These are phyloP conservation scores for Bathynomus jamesi DNA, from an alignment of 1,140 invertebrate species.

Conservation along the genomic window DNA sequence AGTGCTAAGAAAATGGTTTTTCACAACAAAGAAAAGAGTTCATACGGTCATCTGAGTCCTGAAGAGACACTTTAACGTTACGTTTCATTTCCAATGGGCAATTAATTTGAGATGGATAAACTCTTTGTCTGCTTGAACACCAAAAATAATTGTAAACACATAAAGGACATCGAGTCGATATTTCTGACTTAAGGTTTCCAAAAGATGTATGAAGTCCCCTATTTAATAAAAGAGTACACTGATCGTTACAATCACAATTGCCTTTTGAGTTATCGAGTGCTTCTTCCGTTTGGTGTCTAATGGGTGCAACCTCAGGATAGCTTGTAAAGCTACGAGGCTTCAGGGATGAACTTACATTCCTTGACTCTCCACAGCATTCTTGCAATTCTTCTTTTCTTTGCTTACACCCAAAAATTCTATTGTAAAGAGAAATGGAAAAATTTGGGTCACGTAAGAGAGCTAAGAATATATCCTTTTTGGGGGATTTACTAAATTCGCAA, in stretches of 20 bases:
- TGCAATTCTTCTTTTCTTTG: background rate
- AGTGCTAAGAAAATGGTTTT: background rate
- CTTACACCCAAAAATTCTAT: background rate
- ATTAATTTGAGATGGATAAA: background rate
- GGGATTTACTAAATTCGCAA: background rate
- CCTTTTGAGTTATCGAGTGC: background rate
- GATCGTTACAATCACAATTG: background rate
- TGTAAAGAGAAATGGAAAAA: background rate
- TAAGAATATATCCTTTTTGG: background rate
- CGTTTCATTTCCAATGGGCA: background rate
- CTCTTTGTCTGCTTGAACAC: background rate
- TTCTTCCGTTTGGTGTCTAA: background rate
- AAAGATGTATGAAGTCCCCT: background rate
- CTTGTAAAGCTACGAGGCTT: background rate
- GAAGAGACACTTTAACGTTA: background rate
- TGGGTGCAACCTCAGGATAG: background rate
- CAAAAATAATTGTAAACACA: background rate
- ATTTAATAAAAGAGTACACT: background rate
- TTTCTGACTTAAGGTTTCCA: background rate
- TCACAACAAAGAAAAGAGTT: background rate
- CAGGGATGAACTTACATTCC: background rate
- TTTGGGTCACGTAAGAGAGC: background rate
- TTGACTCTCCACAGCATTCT: background rate
- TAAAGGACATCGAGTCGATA: background rate
- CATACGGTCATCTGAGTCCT: background rate